Base-by-base conservation (phyloP, 35 echinoderm and acorn worm genomes). In the Anneissia japonica region DNA sequence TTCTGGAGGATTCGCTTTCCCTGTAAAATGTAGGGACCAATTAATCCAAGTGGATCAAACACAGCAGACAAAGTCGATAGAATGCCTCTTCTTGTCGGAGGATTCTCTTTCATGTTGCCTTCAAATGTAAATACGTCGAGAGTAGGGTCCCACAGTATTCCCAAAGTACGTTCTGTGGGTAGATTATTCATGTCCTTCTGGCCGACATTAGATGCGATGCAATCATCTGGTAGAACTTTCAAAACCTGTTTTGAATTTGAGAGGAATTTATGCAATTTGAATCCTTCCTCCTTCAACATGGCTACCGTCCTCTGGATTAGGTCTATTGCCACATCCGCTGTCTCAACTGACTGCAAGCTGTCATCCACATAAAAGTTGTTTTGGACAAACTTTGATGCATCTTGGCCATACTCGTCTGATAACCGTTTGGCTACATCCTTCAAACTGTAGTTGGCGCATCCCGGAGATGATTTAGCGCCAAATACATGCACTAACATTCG, bases 311-410 rank as follows among this genome's bases (percentile, higher is more conserved):
- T 38, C 31, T 85, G 72, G 10, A 85, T 75, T 9, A 88, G 79
- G 21, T 77, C 32, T 14, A 83, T 83, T 3, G 93, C 89, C 29
- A 72, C 79, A 16, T 74, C 74, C 9, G 74, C 84, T 46, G 77
- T 72, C 72, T 76, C 34, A 4, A 90, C 92, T 30, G 83, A 87
- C 28, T 56, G 74, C 32, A 94, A 74, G 36, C 92, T 84, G 37
- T 90, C 92, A 55, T 94, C 92, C 3, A 94, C 92, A 79, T 94
- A 94, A 43, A 94, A 90, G 32, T 74, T 73, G 41, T 3, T 9
- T 30, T 6, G 3, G 3, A 75, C 73, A 32, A 75, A 75, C 23
- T 75, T 7, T 32, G 31, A 4, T 9, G 73, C 73, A 6, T 75
- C 31, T 32, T 4, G 6, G 4, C 73, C 73, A 26, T 75, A 26